phyloP scores from a whole-genome alignment of 2,888 invertebrate species.

The Hoplodrina ambigua region DNA sequence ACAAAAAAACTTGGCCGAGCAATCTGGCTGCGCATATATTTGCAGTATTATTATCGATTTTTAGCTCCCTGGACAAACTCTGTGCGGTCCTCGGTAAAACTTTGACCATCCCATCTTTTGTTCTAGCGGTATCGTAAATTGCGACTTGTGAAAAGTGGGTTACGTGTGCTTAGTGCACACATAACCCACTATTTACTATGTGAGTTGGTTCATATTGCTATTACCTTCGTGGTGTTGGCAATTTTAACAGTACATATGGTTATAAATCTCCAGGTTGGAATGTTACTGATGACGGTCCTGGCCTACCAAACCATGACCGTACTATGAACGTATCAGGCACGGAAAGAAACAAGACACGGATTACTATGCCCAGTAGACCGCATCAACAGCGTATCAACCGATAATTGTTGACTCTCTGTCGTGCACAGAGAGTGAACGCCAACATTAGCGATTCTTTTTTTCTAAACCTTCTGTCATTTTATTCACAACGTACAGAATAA shows the following conservation, averaged over 20 bases:
- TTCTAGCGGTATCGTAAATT: slow-evolving; percentile 34
- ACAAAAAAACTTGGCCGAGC: slow-evolving; percentile 17
- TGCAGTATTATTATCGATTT: slow-evolving; percentile 36
- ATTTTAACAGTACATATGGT: too few relatives aligned
- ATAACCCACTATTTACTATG: slow-evolving; percentile 25
- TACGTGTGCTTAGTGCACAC: not conserved
- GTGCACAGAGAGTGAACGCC: too few relatives aligned
- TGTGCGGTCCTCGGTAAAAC: slow-evolving; percentile 23
- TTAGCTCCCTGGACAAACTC: slow-evolving; percentile 19
- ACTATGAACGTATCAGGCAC: too few relatives aligned
- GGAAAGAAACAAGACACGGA: too few relatives aligned
- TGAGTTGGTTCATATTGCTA: slow-evolving; percentile 2
- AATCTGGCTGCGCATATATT: slow-evolving; percentile 34
- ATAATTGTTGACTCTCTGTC: too few relatives aligned
- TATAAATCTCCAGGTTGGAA: too few relatives aligned
- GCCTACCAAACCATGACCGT: too few relatives aligned
- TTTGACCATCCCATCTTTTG: slow-evolving; percentile 31
- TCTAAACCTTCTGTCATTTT: too few relatives aligned
- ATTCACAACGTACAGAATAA: not conserved
- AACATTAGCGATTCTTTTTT: too few relatives aligned
- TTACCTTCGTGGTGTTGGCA: not conserved
- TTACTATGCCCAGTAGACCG: too few relatives aligned
- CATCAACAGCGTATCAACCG: too few relatives aligned
- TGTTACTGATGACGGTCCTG: too few relatives aligned
- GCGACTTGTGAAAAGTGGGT: slow-evolving; percentile 16